These are phyloP conservation scores for Siniperca knerii DNA, from an alignment of 2,113 vertebrate genomes.

Conservation along the genomic window DNA sequence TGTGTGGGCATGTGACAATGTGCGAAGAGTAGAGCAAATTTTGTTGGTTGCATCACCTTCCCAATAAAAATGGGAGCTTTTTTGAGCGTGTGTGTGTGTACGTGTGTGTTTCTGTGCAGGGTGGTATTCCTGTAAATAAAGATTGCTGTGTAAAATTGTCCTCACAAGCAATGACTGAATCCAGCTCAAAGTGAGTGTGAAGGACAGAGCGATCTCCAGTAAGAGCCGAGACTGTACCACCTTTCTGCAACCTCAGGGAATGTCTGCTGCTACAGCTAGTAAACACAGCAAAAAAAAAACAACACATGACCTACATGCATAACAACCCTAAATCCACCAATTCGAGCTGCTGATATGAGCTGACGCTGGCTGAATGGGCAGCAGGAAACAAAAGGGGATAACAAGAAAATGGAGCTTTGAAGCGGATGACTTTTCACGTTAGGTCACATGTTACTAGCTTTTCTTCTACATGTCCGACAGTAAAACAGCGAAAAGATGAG, in stretches of 20 bases:
- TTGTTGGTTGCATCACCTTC: constrained; percentile 2
- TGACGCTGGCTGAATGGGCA: constrained; percentile 39
- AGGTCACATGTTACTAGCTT: constrained; percentile 6
- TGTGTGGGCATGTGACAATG: not conserved
- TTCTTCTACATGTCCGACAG: constrained; percentile 9
- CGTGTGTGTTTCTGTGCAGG: not conserved
- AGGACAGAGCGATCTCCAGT: constrained; percentile 55
- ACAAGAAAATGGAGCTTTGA: constrained; percentile 31
- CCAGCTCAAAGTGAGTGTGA: constrained; percentile 68
- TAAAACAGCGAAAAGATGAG: constrained; percentile 7
- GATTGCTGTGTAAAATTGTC: constrained; percentile 47
- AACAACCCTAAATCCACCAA: constrained; percentile 24
- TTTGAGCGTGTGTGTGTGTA: not conserved
- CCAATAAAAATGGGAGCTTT: constrained; percentile 15
- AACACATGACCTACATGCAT: constrained; percentile 69
- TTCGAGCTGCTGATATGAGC: constrained; percentile 52
- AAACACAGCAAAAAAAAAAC: constrained; percentile 31
- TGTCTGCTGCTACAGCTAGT: constrained; percentile 38
- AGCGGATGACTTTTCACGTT: constrained; percentile 14
- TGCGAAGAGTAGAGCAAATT: not conserved
- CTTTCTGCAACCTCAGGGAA: constrained; percentile 69
- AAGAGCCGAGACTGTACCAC: constrained; percentile 44
- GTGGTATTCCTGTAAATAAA: constrained; percentile 56
- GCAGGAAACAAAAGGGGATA: constrained; percentile 25
- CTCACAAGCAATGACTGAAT: constrained; percentile 56